Percentiles rank a stretch among this genome's conserved stretches.
These are phyloP conservation scores for Norana najaformis DNA, from an alignment of 2,888 invertebrate species.

Conservation along the genomic window DNA sequence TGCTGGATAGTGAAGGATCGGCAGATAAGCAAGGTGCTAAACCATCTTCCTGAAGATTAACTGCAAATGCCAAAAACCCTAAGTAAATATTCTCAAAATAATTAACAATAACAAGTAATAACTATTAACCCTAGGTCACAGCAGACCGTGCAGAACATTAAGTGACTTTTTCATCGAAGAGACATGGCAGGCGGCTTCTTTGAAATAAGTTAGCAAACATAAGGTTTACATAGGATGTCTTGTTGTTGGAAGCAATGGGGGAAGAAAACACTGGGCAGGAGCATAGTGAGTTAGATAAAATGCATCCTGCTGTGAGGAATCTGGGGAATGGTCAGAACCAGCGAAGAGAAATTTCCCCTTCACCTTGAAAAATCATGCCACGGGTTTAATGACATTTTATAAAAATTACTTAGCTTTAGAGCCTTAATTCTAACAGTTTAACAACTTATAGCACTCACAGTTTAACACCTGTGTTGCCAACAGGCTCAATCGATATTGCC, in stretches of 20 bases:
- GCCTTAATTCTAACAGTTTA: not conserved
- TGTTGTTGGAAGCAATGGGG: too few relatives aligned
- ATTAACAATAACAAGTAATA: too few relatives aligned
- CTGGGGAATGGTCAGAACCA: too few relatives aligned
- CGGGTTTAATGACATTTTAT: not conserved
- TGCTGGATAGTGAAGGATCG: slow-evolving; percentile 25
- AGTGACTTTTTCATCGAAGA: not conserved
- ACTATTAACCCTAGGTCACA: too few relatives aligned
- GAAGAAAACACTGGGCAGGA: too few relatives aligned
- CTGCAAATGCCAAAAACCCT: not conserved
- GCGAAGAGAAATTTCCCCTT: not conserved
- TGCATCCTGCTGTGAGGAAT: too few relatives aligned
- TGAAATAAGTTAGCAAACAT: too few relatives aligned
- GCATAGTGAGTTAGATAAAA: too few relatives aligned
- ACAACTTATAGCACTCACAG: slow-evolving; percentile 21
- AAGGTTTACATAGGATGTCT: too few relatives aligned
- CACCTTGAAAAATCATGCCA: too few relatives aligned
- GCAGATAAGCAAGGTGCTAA: slow-evolving; percentile 26
- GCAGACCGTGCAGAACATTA: not conserved
- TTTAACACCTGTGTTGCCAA: slow-evolving; percentile 50
- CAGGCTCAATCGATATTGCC: slow-evolving; percentile 49
- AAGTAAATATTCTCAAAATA: not conserved
- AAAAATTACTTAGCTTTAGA: not conserved
- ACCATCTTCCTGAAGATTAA: slow-evolving; percentile 17
- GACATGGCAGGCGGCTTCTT: too few relatives aligned